phyloP scores from a whole-genome alignment of 2,888 invertebrate species.

The Lordiphosa andalusiaca region DNA sequence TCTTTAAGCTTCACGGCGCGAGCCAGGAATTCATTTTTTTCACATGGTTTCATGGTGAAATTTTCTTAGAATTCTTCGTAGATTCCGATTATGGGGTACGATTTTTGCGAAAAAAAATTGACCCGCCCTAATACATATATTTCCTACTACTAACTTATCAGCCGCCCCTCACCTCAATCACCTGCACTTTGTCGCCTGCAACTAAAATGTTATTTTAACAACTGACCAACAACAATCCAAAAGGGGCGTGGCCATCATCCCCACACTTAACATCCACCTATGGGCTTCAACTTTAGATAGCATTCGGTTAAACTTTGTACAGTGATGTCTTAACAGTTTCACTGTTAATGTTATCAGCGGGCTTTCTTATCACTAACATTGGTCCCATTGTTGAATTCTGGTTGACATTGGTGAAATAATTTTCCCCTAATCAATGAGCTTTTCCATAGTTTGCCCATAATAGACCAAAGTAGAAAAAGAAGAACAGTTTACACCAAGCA shows the following conservation, averaged over 20 bases:
- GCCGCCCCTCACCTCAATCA: too few species aligned
- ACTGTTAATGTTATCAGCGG: slow-evolving; percentile 32
- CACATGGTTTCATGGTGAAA: too few species aligned
- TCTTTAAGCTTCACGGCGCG: too few species aligned
- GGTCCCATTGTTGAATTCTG: slow-evolving; percentile 44
- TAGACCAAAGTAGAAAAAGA: slow-evolving; percentile 43
- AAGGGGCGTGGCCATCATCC: slow-evolving; percentile 33
- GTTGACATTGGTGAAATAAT: slow-evolving; percentile 29
- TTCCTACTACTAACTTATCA: too few species aligned
- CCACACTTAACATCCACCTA: slow-evolving; percentile 2
- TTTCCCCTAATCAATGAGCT: slow-evolving; percentile 40
- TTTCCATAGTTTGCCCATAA: slow-evolving; percentile 51
- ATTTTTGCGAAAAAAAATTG: too few species aligned
- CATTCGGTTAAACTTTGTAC: slow-evolving; percentile 1
- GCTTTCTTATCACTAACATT: slow-evolving; percentile 58
- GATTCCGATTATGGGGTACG: too few species aligned
- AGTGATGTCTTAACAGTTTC: slow-evolving; percentile 18
- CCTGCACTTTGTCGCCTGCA: not conserved
- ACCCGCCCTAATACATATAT: too few species aligned
- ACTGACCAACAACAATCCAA: not conserved
- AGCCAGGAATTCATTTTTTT: too few species aligned
- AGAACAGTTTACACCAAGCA: slow-evolving; percentile 31
- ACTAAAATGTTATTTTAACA: not conserved
- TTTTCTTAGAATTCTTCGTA: too few species aligned
- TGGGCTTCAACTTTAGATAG: slow-evolving; percentile 12